Evolutionary conservation across 2,113 vertebrate genomes (phyloP).

Genomic region (Grus americana): DNA sequence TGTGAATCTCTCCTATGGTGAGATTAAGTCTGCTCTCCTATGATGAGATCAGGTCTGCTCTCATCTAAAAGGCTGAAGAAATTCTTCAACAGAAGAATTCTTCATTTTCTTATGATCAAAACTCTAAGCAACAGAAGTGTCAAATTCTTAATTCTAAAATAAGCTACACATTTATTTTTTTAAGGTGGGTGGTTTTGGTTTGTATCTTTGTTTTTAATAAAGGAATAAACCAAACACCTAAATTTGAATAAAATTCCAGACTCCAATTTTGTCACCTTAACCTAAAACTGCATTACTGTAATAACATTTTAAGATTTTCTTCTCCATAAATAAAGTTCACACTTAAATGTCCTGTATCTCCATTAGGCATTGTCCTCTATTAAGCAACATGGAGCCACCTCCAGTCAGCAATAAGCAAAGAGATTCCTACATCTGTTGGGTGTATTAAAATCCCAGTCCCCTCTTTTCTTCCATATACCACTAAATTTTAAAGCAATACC

Average conservation of each 20-base stretch:
- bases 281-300: neutral
- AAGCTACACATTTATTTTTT: neutral
- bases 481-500: slow-evolving; percentile 34
- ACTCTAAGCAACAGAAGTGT: neutral
- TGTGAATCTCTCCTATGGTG: neutral
- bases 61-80: neutral
- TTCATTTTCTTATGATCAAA: neutral
- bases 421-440: neutral
- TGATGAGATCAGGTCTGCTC: neutral
- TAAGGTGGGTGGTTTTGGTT: neutral
- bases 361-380: neutral
- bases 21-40: neutral
- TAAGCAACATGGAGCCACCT: neutral
- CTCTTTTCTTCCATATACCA: neutral
- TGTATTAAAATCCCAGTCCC: neutral
- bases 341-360: neutral
- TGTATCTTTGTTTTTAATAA: neutral
- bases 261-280: neutral
- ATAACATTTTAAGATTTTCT: neutral
- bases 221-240: neutral
- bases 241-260: neutral
- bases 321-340: neutral
- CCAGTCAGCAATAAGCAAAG: neutral
- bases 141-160: neutral
- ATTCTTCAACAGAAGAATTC: neutral